Conservation (phyloP, 2,888 invertebrate species). For the Tupiocoris notatus region DNA sequence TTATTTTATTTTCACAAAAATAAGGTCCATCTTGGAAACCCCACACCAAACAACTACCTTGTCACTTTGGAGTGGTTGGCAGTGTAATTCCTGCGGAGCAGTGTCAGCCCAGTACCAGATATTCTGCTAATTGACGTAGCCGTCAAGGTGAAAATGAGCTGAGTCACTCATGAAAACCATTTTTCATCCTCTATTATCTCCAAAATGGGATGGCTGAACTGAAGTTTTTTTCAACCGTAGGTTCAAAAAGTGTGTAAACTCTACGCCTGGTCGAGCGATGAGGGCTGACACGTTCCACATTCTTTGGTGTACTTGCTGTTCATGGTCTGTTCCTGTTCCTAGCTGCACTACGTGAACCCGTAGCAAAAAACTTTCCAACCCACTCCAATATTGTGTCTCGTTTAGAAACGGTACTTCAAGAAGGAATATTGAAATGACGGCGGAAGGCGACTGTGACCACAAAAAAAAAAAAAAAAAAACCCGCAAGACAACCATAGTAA, state of each 20-base stretch:
- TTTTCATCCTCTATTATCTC: conserved; percentile 28
- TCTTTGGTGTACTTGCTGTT: conserved; percentile 19
- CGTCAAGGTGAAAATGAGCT: conserved; percentile 27
- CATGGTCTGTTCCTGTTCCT: no score
- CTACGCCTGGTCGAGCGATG: no score
- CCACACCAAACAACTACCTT: no score
- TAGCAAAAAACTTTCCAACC: conserved; percentile 23
- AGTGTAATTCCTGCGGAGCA: background rate
- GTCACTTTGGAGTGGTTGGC: no score
- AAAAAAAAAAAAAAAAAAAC: no score
- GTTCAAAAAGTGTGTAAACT: conserved; percentile 12
- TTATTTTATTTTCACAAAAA: no score
- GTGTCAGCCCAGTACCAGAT: background rate
- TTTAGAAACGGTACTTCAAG: background rate
- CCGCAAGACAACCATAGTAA: no score
- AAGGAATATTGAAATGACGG: background rate
- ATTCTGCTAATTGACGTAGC: no score
- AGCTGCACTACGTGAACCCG: conserved; percentile 20
- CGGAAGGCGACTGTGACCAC: background rate
- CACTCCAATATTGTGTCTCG: no score
- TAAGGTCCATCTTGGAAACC: no score
- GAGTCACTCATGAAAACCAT: conserved; percentile 24
- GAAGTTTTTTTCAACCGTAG: conserved; percentile 17
- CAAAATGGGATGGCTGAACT: conserved; percentile 32
- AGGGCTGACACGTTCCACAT: conserved; percentile 25